Percentiles rank a stretch among this genome's conserved stretches.
phyloP scores from a whole-genome alignment of 1,140 invertebrate species.

The Brachionus manjavacas region DNA sequence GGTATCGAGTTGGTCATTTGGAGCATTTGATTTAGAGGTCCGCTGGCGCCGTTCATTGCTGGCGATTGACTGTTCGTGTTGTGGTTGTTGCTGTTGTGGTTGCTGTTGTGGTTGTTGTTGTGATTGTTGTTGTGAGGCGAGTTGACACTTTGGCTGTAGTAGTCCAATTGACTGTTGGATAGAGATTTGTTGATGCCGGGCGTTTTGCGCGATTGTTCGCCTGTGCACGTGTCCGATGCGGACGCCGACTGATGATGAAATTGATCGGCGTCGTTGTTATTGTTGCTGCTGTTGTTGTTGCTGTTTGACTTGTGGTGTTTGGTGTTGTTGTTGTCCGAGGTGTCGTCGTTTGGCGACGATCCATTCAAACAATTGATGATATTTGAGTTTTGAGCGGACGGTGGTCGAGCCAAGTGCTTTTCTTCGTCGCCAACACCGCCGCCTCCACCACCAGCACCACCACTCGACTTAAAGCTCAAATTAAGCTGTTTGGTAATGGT shows the following conservation, averaged over 20 bases:
- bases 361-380: neutral
- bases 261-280: neutral
- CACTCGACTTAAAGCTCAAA: neutral
- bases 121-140: neutral
- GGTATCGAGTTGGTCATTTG: slow-evolving; percentile 43
- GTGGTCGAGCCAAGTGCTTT: neutral
- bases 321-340: too few relatives aligned
- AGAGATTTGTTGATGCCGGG: slow-evolving; percentile 13
- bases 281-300: neutral
- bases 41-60: neutral
- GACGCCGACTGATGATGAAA: neutral
- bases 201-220: neutral
- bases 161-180: slow-evolving; percentile 7
- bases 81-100: too few relatives aligned
- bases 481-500: slow-evolving; percentile 42
- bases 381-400: slow-evolving; percentile 24
- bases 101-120: neutral
- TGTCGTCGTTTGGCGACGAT: neutral
- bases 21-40: slow-evolving; percentile 19
- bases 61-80: neutral
- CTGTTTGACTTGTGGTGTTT: neutral
- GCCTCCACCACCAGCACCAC: neutral
- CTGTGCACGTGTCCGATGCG: neutral
- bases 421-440: neutral
- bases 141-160: neutral